Base-by-base conservation (phyloP, 2,113 vertebrate species). In the Ageneiosus marmoratus region DNA sequence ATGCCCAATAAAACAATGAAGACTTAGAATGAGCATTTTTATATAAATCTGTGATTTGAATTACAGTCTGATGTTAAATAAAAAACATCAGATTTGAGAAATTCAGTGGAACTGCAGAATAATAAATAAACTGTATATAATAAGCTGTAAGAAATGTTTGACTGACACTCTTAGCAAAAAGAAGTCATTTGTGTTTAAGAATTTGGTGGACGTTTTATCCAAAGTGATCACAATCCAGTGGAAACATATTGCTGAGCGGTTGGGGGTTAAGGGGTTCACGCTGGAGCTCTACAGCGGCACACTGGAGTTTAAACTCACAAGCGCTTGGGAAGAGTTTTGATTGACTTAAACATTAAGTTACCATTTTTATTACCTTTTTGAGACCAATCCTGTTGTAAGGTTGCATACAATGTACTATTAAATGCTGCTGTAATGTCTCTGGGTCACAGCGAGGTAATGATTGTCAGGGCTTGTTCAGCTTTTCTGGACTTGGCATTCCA, bases 361-460 rank as follows among this genome's bases (percentile, higher is more conserved):
- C 9, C 12, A 9, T 48, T 50, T 73, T 27, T 51, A 29, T 51
- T 51, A 51, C 24, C 37, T 2, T 20, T 1, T 10, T 76, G 15
- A 51, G 46, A 51, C 8, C 7, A 18, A 74, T 74, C 73, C 20
- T 2, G 2, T 37, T 22, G 50, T 37, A 18, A 16, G 0, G 44
- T 50, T 73, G 6, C 13, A 22, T 75, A 75, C 20, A 75, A 48
- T 12, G 22, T 58, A 22, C n/a, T n/a, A 80, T 83, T 55, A 41
- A 78, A 48, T 34, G 44, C 48, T 79, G 77, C 75, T 18, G 29
- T 86, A 77, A 83, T 78, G 85, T 88, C 81, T 82, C 79, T 75
- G 89, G 92, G 91, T 92, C 92, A 90, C 20, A 67, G 53, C 83
- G 62, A 87, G 88, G 85, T 86, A 88, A 90, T 86, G 89, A 73